A percentile compares a stretch with the other conserved stretches of the same genome.
phyloP scores from a whole-genome alignment of 1,140 invertebrate genomes.

The Euura saliciscinereae region DNA sequence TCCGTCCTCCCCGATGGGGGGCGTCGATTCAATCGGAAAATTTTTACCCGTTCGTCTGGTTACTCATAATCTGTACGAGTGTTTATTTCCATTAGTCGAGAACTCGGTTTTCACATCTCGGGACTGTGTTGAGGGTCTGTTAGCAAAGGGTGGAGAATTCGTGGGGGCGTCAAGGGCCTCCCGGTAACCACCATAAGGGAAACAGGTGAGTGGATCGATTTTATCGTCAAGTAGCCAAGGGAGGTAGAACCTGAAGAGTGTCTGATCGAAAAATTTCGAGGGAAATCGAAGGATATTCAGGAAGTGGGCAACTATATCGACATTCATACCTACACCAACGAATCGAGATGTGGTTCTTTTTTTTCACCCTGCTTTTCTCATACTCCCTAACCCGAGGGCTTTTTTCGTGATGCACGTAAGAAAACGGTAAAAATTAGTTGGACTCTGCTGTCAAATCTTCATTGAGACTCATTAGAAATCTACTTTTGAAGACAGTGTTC shows the following conservation, averaged over 20 bases:
- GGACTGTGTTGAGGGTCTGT: too few species aligned
- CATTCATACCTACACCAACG: too few species aligned
- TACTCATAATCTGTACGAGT: too few species aligned
- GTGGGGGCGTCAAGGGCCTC: not conserved
- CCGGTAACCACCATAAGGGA: not conserved
- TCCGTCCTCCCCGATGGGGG: not conserved
- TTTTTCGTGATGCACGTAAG: too few species aligned
- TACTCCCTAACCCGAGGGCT: not conserved
- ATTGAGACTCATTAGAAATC: too few species aligned
- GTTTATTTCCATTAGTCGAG: too few species aligned
- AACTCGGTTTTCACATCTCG: too few species aligned
- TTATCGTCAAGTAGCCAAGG: not conserved
- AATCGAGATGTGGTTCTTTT: not conserved
- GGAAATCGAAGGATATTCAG: slow-evolving; percentile 1
- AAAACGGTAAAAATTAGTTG: too few species aligned
- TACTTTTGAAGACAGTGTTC: too few species aligned
- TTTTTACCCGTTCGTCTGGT: not conserved
- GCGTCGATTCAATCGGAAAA: not conserved
- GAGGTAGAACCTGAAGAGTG: not conserved
- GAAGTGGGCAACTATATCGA: not conserved
- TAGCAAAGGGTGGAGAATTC: not conserved
- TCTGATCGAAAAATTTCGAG: not conserved
- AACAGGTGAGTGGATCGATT: not conserved
- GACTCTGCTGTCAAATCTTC: too few species aligned
- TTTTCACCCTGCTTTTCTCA: not conserved